Base-by-base conservation (phyloP, 2,888 invertebrate genomes). In the Philhelius pedissequus region DNA sequence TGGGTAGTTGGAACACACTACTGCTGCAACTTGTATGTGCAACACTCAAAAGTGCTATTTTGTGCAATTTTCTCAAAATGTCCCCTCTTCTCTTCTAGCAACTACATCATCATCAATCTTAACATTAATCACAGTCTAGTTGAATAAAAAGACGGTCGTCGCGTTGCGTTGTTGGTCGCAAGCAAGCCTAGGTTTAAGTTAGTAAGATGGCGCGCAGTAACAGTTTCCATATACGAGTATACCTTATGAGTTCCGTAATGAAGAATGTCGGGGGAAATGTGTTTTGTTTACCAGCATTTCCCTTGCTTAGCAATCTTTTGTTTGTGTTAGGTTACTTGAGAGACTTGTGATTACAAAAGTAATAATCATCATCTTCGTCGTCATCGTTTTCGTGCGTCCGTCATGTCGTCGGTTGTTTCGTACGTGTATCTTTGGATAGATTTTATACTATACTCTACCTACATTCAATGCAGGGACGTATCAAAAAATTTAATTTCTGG, bases 271-370 rank as follows among this genome's bases (percentile, higher is more conserved):
- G 43, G 68, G 50, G 35, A 73, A 66, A 66, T 66, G 58, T 40
- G 45, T 64, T 77, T 64, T 40, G 45, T 64, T 77, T 64, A 56
- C 56, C 22, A 66, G 38, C 48, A 71, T 71, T 78, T 71, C 56
- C 22, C 38, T 48, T 56, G 64, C 27, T 48, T 32, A 32, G 32
- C 15, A 22, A 18, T 62, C 64, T 64, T 73, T 71, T 68, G 66
- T 79, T 79, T 73, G 50, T 45, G 58, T 64, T 45, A 60, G 35
- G 40, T 62, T 52, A 54, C 54, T 56, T 64, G 25, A 15, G 56
- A 69, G 27, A 48, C 70, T 22, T 70, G 48, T 30, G 45, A 75
- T 69, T 62, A 56, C 64, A 48, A 68, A 62, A 58, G 25, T 43
- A 43, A 73, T 56, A 68, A 18, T 56, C 64, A 32, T 30, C 43